Evolutionary conservation across 2,113 vertebrate species (phyloP).

Genomic region (Chloroceryle aenea): DNA sequence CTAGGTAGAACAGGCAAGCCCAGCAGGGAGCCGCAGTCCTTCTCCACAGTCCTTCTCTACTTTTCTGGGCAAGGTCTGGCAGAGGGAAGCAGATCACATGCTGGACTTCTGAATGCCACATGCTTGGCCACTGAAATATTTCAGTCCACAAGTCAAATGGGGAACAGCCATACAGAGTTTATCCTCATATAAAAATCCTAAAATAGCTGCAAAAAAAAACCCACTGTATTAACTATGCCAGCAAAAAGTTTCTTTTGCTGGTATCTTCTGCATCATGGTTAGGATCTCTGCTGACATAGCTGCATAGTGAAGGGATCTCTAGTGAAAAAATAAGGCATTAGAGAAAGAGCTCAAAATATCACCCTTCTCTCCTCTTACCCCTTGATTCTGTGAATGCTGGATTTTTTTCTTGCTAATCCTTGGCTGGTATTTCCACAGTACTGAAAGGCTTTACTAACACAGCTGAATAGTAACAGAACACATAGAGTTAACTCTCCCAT

Average conservation of each 20-base stretch:
- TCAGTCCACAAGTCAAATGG: background rate
- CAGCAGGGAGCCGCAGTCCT: accelerated
- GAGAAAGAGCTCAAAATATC: background rate
- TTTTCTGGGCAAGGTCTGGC: background rate
- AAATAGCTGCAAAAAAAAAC: background rate
- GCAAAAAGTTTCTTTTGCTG: background rate
- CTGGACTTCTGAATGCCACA: background rate
- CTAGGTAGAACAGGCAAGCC: background rate
- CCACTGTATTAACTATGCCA: background rate
- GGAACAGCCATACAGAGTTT: background rate
- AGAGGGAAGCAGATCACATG: background rate
- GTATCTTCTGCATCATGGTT: accelerated
- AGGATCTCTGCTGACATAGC: background rate
- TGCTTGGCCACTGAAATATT: background rate
- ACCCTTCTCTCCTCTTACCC: background rate
- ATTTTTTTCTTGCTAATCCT: background rate
- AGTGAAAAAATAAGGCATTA: background rate
- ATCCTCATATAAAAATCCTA: background rate
- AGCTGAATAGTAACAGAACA: background rate
- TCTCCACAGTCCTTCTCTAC: background rate
- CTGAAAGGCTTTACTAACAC: background rate
- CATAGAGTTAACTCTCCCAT: background rate
- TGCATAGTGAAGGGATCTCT: background rate
- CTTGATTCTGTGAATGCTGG: background rate
- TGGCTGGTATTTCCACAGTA: background rate